Evolutionary conservation across 2,797 vertebrate genomes (phyloP), one percentile per base, ranked within the genome.

Genomic region (Adrianichthys oophorus): DNA sequence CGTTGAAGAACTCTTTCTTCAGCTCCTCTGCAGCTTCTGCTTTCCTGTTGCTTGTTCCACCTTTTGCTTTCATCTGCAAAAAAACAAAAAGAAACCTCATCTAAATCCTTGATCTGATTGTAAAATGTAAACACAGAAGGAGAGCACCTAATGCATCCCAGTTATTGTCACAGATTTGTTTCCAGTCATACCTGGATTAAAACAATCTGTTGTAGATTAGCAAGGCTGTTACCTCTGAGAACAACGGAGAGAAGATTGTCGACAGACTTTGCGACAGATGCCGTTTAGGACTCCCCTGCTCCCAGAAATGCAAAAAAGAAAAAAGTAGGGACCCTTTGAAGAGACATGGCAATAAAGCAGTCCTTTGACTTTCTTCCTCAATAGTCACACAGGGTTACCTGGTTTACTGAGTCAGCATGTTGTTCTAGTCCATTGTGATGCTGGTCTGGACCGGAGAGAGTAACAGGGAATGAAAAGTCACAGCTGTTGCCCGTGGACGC

Each of bases 201-300:
- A 47, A 52, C 48, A 44, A 59, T 32, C 24, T 50, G 12, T 12
- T 17, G n/a, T 52, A 58, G 52, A 0, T 14, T 18, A 15, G 45
- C 19, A 4, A 50, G 32, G 46, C 6, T 51, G 81, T 92, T 91
- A 99, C 98, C 95, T 99, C 96, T 56, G 90, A 89, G 92, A 99
- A 98, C 69, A 98, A 72, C 32, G 97, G 96, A 29, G 94, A 91
- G 82, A 99, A 95, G 87, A 99, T 92, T 44, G 95, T 93, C 41
- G 96, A 92, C 78, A 97, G 90, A 82, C 95, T 96, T 77, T 96
- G 93, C 51, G 96, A 98, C 55, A 93, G 90, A 84, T 95, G 93
- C 84, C 92, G 92, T 85, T 94, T 95, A 76, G 93, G 87, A 85
- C 89, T 89, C 71, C 93, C 93, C 78, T 92, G 90, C 80, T 91